phyloP scores from a whole-genome alignment of 2,888 invertebrate species.

The Polyommatus iphigenia region DNA sequence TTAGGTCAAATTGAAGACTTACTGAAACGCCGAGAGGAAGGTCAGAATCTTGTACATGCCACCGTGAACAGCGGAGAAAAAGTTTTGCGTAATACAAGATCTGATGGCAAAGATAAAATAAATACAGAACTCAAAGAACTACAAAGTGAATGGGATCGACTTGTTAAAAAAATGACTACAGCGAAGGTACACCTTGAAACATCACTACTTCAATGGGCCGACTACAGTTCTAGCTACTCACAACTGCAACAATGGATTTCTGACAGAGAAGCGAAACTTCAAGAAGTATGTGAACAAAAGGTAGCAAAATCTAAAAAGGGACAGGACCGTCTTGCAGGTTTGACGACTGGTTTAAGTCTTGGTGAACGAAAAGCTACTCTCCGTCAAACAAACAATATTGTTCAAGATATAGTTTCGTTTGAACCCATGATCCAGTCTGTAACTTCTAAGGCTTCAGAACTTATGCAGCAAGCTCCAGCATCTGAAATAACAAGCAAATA shows the following conservation, averaged over 20 bases:
- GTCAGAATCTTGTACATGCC: slow-evolving; percentile 91
- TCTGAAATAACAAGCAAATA: slow-evolving; percentile 96
- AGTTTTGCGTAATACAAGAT: slow-evolving; percentile 91
- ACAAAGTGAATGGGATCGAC: slow-evolving; percentile 94
- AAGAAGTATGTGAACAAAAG: slow-evolving; percentile 93
- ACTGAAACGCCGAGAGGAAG: slow-evolving; percentile 90
- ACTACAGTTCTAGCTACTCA: slow-evolving; percentile 95
- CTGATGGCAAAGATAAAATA: slow-evolving; percentile 93
- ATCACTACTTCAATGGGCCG: slow-evolving; percentile 95
- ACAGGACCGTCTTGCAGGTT: slow-evolving; percentile 83
- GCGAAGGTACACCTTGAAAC: slow-evolving; percentile 95
- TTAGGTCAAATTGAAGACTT: slow-evolving; percentile 90
- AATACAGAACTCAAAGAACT: slow-evolving; percentile 93
- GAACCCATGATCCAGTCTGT: slow-evolving; percentile 98
- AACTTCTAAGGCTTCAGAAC: slow-evolving; percentile 94
- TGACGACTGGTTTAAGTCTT: slow-evolving; percentile 87
- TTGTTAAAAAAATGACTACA: slow-evolving; percentile 94
- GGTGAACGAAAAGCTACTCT: slow-evolving; percentile 94
- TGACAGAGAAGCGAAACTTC: slow-evolving; percentile 94
- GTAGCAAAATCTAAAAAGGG: slow-evolving; percentile 89
- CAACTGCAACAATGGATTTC: slow-evolving; percentile 97
- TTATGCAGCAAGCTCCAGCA: slow-evolving; percentile 94
- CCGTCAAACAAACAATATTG: slow-evolving; percentile 94
- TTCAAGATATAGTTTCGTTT: slow-evolving; percentile 97
- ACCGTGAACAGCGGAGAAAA: slow-evolving; percentile 95